A percentile compares a stretch with the other conserved stretches of the same genome.
Evolutionary conservation across 1,140 invertebrate species (phyloP).

Genomic region (Zaprionus camerounensis): DNA sequence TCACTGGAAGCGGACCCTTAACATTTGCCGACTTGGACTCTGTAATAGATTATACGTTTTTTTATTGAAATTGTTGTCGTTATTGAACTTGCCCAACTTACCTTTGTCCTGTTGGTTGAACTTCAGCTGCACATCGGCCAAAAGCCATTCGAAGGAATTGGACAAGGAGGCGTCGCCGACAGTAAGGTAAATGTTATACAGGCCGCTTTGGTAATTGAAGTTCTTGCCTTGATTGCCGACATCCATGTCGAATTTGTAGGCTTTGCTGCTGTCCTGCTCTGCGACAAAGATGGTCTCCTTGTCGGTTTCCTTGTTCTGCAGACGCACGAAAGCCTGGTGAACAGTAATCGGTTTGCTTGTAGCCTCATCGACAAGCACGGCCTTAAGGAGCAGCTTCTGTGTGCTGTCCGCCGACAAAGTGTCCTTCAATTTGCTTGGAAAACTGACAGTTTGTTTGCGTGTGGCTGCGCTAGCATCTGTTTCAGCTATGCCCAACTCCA

Average conservation of each 20-base stretch:
- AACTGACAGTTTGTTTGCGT: conserved; percentile 90
- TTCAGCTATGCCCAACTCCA: conserved; percentile 96
- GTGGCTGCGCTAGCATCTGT: conserved; percentile 93
- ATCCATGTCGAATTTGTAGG: conserved; percentile 96
- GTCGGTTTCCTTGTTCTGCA: conserved; percentile 88
- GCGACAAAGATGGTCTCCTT: conserved; percentile 97
- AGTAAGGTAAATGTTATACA: conserved; percentile 93
- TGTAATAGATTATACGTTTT: conserved; percentile 21
- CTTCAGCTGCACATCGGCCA: conserved; percentile 91
- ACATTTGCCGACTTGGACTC: conserved; percentile 76
- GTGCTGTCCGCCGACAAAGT: conserved; percentile 93
- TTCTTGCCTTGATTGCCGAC: conserved; percentile 92
- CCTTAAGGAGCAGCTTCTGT: conserved; percentile 94
- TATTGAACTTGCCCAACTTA: background rate
- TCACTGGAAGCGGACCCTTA: conserved; percentile 90
- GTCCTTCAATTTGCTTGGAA: conserved; percentile 89
- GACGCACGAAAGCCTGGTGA: conserved; percentile 96
- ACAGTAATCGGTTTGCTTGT: conserved; percentile 88
- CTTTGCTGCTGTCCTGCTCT: conserved; percentile 92
- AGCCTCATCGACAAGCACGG: conserved; percentile 91
- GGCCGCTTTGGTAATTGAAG: conserved; percentile 91
- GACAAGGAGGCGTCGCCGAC: conserved; percentile 95
- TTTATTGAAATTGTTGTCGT: background rate
- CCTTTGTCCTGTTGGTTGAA: conserved; percentile 85
- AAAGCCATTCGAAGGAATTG: conserved; percentile 94